Base-by-base conservation (phyloP, 2,888 invertebrate genomes). In the Plebejus melissa region DNA sequence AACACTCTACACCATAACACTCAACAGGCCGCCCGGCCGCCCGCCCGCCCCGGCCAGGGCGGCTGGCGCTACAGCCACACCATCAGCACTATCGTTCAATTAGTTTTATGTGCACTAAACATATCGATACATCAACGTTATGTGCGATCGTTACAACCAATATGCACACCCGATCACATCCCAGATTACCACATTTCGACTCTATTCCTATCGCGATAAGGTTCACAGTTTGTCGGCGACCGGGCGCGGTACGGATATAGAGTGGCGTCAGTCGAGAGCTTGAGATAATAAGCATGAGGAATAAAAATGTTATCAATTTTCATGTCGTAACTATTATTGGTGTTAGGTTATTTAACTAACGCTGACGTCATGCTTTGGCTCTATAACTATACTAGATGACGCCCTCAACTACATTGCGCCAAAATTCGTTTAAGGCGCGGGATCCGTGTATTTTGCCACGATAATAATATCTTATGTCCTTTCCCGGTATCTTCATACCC, bases 61-160 rank as follows among this genome's bases (percentile, higher is more conserved):
- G 54, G 54, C 54, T 54, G 13, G 22, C 36, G 13, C 32, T 32
- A 36, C 32, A 36, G 5, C 65, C 65, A 16, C 65, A 5, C 65
- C 65, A 65, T 65, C 32, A 16, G 13, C 32, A 13, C 28, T 32
- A 65, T 65, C 65, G 65, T 65, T 65, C 65, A 65, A 65, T 65
- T 65, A 65, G 32, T 65, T 65, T 65, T 65, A 65, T 65, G 65
- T 65, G 65, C 13, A 65, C 13, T 65, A 65, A 65, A 28, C 28
- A 22, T 65, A 65, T 65, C 32, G 36, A 32, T 32, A 65, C 32
- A 36, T 65, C 65, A 65, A 28, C 60, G 28, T 65, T 13, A 36
- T 65, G 60, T 28, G 28, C 28, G 4, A 1, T 41, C 41, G 9
- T 50, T 4, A 50, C 50, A 50, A 4, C 50, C 50, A 4, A 11